Base-by-base conservation (phyloP, 2,797 vertebrate genomes). In the Sitta carolinensis region DNA sequence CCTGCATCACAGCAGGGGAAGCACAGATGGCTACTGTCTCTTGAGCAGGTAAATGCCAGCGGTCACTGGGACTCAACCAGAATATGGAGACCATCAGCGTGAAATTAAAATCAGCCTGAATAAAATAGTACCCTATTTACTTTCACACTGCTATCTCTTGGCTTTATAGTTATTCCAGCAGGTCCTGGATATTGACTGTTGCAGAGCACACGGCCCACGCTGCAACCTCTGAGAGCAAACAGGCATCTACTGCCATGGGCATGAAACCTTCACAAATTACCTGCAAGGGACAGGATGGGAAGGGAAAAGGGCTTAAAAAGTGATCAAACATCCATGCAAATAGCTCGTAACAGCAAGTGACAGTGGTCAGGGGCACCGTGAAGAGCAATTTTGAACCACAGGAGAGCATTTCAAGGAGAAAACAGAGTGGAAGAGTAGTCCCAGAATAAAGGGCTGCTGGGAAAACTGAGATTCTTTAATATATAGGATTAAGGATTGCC, bases 401-500 rank as follows among this genome's bases (percentile, higher is more conserved):
- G 63, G 77, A 91, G 91, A 93, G 52, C 52, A 88, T 86, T 95
- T 91, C 94, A 96, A 95, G 94, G 95, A 94, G 89, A 93, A 84
- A 95, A 85, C 26, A 57, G 92, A 84, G 54, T 90, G 70, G 50
- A 93, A 95, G 74, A 76, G 77, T 9, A 86, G 80, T 74, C 59
- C 70, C 85, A 91, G 93, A 94, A 93, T 79, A 93, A 84, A 96
- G 67, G 79, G 76, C 87, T 94, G 92, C 94, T 97, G 95, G 87
- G 92, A 97, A 96, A 94, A 92, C 48, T 90, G 67, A 86, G 70
- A 84, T 94, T 94, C 89, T 95, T 96, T 96, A 93, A 96, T 97
- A 96, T 94, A 93, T 95, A 93, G 95, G 95, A 94, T 96, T 96
- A 96, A 91, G 89, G 94, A 97, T 69, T 96, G 95, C 95, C 94